Conservation (phyloP, 2,888 invertebrate genomes). For the Tortrix viridana region DNA sequence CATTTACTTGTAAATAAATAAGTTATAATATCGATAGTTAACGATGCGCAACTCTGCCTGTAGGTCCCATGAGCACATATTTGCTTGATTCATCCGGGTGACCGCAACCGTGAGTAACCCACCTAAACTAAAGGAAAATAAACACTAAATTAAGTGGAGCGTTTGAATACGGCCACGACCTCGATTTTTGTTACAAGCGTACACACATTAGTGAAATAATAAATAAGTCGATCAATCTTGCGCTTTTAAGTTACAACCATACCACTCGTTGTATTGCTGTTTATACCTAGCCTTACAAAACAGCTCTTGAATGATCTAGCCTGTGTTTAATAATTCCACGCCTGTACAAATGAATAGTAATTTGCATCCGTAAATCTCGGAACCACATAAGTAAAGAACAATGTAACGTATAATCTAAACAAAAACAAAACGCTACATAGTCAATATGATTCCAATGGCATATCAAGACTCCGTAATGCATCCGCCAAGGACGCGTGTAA, state of each 20-base stretch:
- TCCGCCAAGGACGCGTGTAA: conserved; percentile 16
- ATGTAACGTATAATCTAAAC: conserved; percentile 20
- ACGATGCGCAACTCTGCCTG: too few relatives aligned
- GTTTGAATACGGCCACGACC: neutral
- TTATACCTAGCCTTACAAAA: neutral
- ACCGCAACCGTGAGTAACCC: too few relatives aligned
- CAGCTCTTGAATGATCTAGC: conserved; percentile 2
- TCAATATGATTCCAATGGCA: conserved; percentile 13
- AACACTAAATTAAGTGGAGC: neutral
- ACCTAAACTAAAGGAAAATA: too few relatives aligned
- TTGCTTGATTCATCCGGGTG: too few relatives aligned
- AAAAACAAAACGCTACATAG: neutral
- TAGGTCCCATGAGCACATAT: too few relatives aligned
- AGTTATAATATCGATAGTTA: too few relatives aligned
- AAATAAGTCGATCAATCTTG: too few relatives aligned
- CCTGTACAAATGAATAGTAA: conserved; percentile 15
- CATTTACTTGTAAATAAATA: too few relatives aligned
- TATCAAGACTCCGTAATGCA: conserved; percentile 7
- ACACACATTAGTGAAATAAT: too few relatives aligned
- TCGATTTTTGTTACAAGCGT: too few relatives aligned
- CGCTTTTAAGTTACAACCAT: too few relatives aligned
- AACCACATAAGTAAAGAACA: conserved; percentile 13
- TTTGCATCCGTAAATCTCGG: conserved; percentile 15
- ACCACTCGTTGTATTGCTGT: too few relatives aligned
- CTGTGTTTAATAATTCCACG: conserved; percentile 7